Evolutionary conservation across 23 tunicate species (phyloP).

Genomic region (Trididemnum clinides): DNA sequence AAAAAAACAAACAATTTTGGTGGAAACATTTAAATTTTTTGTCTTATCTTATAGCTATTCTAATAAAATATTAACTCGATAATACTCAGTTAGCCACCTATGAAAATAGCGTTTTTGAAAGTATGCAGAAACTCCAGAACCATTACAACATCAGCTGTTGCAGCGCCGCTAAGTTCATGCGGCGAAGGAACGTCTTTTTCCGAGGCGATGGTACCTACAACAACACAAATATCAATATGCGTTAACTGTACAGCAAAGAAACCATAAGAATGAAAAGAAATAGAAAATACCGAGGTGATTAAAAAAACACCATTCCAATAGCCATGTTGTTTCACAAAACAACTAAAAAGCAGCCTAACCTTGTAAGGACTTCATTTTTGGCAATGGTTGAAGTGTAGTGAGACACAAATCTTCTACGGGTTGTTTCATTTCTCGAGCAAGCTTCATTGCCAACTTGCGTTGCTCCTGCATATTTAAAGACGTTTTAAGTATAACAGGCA

Average conservation of each 20-base stretch:
- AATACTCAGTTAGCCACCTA: slow-evolving; percentile 19
- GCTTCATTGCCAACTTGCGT: slow-evolving; percentile 67
- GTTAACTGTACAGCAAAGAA: too few species aligned
- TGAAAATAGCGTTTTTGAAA: slow-evolving; percentile 73
- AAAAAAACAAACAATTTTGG: too few species aligned
- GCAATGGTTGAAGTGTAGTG: slow-evolving; percentile 34
- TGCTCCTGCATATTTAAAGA: slow-evolving; percentile 59
- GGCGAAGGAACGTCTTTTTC: neutral
- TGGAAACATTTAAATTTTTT: too few species aligned
- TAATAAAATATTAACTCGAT: neutral
- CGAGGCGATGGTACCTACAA: neutral
- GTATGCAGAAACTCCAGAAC: slow-evolving; percentile 83
- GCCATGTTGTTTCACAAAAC: neutral
- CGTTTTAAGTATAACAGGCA: too few species aligned
- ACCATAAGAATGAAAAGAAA: too few species aligned
- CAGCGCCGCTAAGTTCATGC: slow-evolving; percentile 67
- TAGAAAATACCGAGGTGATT: too few species aligned
- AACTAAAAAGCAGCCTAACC: too few species aligned
- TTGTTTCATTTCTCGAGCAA: slow-evolving; percentile 79
- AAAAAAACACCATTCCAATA: neutral
- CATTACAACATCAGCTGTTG: slow-evolving; percentile 84
- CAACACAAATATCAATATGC: neutral
- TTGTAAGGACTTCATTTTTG: slow-evolving; percentile 35
- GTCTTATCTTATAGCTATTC: too few species aligned
- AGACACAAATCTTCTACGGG: slow-evolving; percentile 87